These are phyloP conservation scores for Pseudococcus jackbeardsleyi DNA, from an alignment of 2,888 invertebrate species.

Conservation along the genomic window DNA sequence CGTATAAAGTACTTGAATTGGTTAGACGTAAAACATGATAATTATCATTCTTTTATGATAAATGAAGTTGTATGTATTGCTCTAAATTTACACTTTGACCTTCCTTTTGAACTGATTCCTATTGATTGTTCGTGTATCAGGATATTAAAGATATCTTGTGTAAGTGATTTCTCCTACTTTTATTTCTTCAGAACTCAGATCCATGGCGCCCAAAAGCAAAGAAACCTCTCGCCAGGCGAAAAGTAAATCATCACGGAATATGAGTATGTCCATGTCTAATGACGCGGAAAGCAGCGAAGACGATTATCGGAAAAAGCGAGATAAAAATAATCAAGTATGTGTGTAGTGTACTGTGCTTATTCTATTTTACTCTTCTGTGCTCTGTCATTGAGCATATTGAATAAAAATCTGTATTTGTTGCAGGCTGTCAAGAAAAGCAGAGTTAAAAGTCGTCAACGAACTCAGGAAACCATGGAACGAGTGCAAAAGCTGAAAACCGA, in stretches of 20 bases:
- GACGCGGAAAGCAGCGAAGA: conserved; percentile 73
- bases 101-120: too few species aligned
- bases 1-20: too few species aligned
- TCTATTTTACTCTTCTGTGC: not conserved
- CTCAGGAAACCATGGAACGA: conserved; percentile 81
- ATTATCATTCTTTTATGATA: too few species aligned
- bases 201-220: conserved; percentile 66
- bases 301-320: conserved; percentile 80
- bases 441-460: conserved; percentile 82
- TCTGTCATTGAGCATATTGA: not conserved
- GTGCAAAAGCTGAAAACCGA: conserved; percentile 83
- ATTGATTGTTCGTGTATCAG: too few species aligned
- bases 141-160: too few species aligned
- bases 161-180: too few species aligned
- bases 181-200: not conserved
- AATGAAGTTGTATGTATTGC: too few species aligned
- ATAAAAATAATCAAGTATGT: conserved; percentile 82
- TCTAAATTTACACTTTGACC: too few species aligned
- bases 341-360: not conserved
- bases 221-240: conserved; percentile 49
- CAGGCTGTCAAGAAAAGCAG: conserved; percentile 87
- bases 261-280: not conserved
- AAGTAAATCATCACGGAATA: conserved; percentile 57
- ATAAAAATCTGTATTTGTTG: conserved; percentile 63
- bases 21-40: too few species aligned